Evolutionary conservation across 2,888 invertebrate genomes (phyloP).

Genomic region (Ashinkailepas kermadecensis): DNA sequence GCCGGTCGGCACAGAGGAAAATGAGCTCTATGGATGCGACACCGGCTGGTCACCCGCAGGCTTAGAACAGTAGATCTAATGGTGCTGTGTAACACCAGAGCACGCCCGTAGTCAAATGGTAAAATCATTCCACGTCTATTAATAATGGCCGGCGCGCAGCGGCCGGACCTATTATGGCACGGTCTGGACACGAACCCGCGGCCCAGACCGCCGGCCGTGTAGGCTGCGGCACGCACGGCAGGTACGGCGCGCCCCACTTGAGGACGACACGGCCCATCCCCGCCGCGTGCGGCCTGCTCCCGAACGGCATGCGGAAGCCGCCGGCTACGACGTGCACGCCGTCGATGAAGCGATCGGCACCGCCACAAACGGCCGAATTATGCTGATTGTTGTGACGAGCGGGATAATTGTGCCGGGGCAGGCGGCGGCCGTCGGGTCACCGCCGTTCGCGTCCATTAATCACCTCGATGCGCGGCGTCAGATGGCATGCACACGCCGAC

Average conservation of each 20-base stretch:
- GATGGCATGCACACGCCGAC: not conserved
- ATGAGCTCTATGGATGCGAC: not conserved
- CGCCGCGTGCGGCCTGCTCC: too few species aligned
- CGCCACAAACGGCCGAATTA: not conserved
- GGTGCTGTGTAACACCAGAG: not conserved
- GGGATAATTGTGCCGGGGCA: not conserved
- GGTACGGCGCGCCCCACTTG: not conserved
- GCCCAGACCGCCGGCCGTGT: too few species aligned
- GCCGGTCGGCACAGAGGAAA: not conserved
- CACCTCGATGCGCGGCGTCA: not conserved
- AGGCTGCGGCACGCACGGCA: not conserved
- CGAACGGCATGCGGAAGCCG: too few species aligned
- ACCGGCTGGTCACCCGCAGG: not conserved
- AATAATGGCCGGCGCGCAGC: not conserved
- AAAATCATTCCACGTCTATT: not conserved
- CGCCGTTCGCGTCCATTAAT: not conserved
- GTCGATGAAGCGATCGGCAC: not conserved
- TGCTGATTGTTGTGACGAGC: not conserved
- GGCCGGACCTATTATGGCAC: not conserved
- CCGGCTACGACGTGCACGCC: not conserved
- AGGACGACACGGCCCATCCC: too few species aligned
- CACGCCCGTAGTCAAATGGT: conserved; percentile 8
- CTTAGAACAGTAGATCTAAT: not conserved
- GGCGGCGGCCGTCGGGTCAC: not conserved
- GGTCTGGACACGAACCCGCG: not conserved